Conservation (phyloP, 1,140 invertebrate genomes). For the Drosophila nasuta region DNA sequence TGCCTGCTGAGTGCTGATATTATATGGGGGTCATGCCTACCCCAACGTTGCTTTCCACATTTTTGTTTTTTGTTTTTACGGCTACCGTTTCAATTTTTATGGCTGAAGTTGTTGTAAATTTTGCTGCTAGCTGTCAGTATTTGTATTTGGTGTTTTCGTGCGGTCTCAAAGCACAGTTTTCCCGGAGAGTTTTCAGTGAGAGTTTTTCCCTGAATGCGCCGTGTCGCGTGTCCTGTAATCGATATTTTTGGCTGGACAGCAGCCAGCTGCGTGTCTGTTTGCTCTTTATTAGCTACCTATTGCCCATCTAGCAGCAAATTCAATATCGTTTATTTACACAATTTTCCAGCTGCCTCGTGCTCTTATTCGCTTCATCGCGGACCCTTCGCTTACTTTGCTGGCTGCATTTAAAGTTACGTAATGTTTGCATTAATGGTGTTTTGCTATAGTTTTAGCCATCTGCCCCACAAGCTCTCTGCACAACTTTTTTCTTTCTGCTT, state of each 20-base stretch:
- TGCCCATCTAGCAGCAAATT: slow-evolving; percentile 60
- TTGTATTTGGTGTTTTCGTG: slow-evolving; percentile 24
- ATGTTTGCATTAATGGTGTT: slow-evolving; percentile 54
- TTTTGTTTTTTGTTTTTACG: slow-evolving; percentile 46
- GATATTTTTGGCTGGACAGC: slow-evolving; percentile 56
- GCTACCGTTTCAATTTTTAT: slow-evolving; percentile 79
- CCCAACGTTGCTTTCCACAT: slow-evolving; percentile 41
- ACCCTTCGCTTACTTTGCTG: background rate
- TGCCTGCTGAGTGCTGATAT: slow-evolving; percentile 64
- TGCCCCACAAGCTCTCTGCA: background rate
- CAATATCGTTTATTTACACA: slow-evolving; percentile 76
- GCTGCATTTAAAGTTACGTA: slow-evolving; percentile 49
- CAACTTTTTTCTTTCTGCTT: background rate
- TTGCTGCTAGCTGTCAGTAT: slow-evolving; percentile 37
- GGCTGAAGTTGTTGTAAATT: slow-evolving; percentile 76
- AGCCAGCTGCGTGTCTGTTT: slow-evolving; percentile 56
- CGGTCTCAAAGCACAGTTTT: slow-evolving; percentile 9
- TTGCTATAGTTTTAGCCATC: slow-evolving; percentile 43
- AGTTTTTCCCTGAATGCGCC: slow-evolving; percentile 21
- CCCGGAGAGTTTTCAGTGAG: slow-evolving; percentile 2
- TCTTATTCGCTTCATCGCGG: background rate
- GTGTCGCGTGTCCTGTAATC: slow-evolving; percentile 60
- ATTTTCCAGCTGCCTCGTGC: slow-evolving; percentile 47
- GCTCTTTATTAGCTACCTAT: slow-evolving; percentile 67
- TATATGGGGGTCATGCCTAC: slow-evolving; percentile 27